These are phyloP conservation scores for Pasiphila rectangulata DNA, from an alignment of 2,888 invertebrate species.

Conservation along the genomic window DNA sequence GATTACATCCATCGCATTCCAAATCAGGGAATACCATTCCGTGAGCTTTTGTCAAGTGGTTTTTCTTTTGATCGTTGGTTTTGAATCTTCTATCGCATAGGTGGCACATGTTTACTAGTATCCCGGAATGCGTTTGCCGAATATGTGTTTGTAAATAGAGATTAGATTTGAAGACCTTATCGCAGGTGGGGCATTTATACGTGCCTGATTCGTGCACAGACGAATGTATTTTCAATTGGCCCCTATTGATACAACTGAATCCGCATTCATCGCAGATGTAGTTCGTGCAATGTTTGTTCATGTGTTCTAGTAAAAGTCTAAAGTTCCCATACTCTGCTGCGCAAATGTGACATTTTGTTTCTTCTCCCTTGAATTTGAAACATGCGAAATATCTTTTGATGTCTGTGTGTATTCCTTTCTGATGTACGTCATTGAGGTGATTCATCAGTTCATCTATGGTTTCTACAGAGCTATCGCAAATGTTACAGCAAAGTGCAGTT, in stretches of 20 bases:
- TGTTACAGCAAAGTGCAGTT: constrained; percentile 49
- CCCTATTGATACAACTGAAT: constrained; percentile 26
- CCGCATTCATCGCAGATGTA: constrained; percentile 50
- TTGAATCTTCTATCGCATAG: constrained; percentile 53
- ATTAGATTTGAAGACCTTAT: constrained; percentile 17
- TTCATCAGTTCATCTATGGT: constrained; percentile 38
- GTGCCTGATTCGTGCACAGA: constrained; percentile 49
- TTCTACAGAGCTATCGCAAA: constrained; percentile 40
- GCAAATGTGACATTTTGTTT: constrained; percentile 46
- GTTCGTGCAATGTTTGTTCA: constrained; percentile 54
- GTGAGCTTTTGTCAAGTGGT: constrained; percentile 54
- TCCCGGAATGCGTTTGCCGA: constrained; percentile 12
- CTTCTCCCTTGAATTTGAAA: constrained; percentile 46
- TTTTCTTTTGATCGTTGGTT: constrained; percentile 34
- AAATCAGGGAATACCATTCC: constrained; percentile 41
- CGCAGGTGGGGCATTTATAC: constrained; percentile 23
- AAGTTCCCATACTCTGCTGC: constrained; percentile 41
- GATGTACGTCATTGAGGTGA: constrained; percentile 44
- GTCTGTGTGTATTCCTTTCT: constrained; percentile 39
- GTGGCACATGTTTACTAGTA: constrained; percentile 42
- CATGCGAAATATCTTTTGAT: constrained; percentile 46
- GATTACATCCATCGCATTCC: constrained; percentile 56
- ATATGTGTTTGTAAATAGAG: constrained; percentile 14
- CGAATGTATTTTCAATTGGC: constrained; percentile 41
- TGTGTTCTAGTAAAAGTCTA: constrained; percentile 48